Base-by-base conservation (phyloP, 2,113 vertebrate genomes). In the Strix aluco region DNA sequence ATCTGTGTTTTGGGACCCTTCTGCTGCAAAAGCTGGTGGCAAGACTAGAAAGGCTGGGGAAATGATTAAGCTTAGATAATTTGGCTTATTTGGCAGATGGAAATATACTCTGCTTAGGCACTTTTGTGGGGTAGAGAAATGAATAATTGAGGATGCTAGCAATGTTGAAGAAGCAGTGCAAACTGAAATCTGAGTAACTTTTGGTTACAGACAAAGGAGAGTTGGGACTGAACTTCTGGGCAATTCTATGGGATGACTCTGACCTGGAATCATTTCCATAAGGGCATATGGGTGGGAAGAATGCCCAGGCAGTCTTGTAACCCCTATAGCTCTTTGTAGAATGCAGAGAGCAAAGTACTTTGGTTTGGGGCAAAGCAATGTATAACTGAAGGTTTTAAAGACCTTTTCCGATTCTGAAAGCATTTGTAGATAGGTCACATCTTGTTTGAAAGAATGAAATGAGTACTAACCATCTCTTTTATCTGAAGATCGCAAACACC, bases 1-100 rank as follows among this genome's bases (percentile, higher is more conserved):
- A 86, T 89, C 83, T 84, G 89, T 88, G 77, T 51, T 94, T 80
- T 71, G 52, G 26, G 40, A 47, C 15, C 88, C 47, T 93, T 88
- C 75, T 91, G 90, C 65, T 89, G 65, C 29, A 84, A 81, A 89
- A 96, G 65, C 57, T 86, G 38, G 15, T 94, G 61, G 55, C 80
- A 92, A 96, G 40, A 63, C 15, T 67, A 73, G 61, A 57, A 92
- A 88, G 11, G 36, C 47, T 78, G 38, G 10, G 16, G 27, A 95
- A 88, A 87, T 82, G 2, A 81, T 86, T 73, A 86, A 88, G 46
- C 25, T 73, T 58, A 55, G 46, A 27, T 75, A 62, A 92, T 88
- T 92, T 83, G 79, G 13, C 13, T 80, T 92, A 59, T 36, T 83
- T 0, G 0, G 36, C 29, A 90, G 72, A 61, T 57, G 73, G 51